Percentiles rank a stretch among this genome's conserved stretches.
Evolutionary conservation across 2,113 vertebrate genomes (phyloP).

Genomic region (Baryphthengus martii): DNA sequence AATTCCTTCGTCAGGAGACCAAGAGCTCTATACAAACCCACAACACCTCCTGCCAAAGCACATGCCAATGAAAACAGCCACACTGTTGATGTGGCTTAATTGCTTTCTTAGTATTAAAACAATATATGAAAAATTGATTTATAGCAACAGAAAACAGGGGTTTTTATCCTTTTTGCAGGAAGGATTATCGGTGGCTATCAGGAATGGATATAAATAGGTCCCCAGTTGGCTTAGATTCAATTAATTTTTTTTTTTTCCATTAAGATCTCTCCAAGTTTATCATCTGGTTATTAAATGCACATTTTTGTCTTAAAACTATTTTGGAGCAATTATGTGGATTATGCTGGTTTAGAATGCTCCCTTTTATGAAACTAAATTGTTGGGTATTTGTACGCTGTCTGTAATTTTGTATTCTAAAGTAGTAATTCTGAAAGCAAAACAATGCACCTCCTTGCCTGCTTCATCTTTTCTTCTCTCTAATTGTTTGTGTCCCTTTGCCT

Average conservation of each 20-base stretch:
- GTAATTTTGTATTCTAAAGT: conserved; percentile 13
- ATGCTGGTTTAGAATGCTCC: not conserved
- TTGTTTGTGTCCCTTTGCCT: not conserved
- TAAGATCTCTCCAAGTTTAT: not conserved
- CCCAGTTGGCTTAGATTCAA: not conserved
- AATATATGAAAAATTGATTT: not conserved
- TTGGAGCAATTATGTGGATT: conserved; percentile 7
- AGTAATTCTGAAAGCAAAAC: conserved; percentile 14
- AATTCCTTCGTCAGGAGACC: not conserved
- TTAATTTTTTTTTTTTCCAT: not conserved
- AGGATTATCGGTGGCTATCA: not conserved
- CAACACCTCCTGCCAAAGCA: not conserved
- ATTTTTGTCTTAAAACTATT: conserved; percentile 8
- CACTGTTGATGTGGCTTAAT: not conserved
- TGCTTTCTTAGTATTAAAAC: not conserved
- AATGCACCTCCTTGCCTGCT: not conserved
- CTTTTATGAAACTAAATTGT: not conserved
- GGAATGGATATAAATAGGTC: not conserved
- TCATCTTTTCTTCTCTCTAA: not conserved
- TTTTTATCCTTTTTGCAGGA: not conserved
- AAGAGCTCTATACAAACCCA: not conserved
- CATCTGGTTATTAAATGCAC: not conserved
- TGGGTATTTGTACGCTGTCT: not conserved
- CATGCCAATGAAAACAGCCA: not conserved
- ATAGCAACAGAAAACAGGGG: not conserved